phyloP scores from a whole-genome alignment of 37 sponge, comb jelly and placozoan species.

The Halichondria panicea region DNA sequence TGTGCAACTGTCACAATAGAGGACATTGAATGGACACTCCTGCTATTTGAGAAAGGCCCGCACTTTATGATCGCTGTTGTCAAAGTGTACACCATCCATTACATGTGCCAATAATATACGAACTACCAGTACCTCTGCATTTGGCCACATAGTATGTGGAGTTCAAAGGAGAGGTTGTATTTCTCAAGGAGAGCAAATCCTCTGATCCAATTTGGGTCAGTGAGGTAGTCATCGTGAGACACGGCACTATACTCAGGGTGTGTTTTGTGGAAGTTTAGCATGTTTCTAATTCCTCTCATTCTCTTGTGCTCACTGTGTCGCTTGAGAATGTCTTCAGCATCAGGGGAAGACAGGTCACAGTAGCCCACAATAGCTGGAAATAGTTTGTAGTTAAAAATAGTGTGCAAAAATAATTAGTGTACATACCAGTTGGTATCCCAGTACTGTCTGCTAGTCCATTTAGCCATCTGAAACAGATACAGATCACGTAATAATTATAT shows the following conservation, averaged over 20 bases:
- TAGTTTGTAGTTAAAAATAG: background rate
- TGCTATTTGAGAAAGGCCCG: too few relatives aligned
- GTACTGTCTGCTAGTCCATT: conserved; percentile 44
- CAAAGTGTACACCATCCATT: too few relatives aligned
- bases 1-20: too few relatives aligned
- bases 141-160: conserved; percentile 71
- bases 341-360: conserved; percentile 35
- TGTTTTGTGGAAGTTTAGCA: conserved; percentile 75
- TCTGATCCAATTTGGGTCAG: conserved; percentile 70
- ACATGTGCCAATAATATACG: too few relatives aligned
- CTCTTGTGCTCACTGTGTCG: conserved; percentile 58
- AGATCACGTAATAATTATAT: background rate
- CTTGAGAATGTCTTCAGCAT: conserved; percentile 49
- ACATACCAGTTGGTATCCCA: conserved; percentile 42
- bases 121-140: conserved; percentile 46
- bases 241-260: conserved; percentile 41
- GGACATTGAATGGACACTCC: too few relatives aligned
- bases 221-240: conserved; percentile 72
- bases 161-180: conserved; percentile 80
- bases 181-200: conserved; percentile 71
- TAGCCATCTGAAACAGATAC: conserved; percentile 39
- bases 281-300: conserved; percentile 81
- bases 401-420: background rate
- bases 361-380: conserved; percentile 39
- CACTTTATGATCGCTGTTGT: too few relatives aligned